phyloP scores from a whole-genome alignment of 2,797 vertebrate species.

The Nannoperca obscura region DNA sequence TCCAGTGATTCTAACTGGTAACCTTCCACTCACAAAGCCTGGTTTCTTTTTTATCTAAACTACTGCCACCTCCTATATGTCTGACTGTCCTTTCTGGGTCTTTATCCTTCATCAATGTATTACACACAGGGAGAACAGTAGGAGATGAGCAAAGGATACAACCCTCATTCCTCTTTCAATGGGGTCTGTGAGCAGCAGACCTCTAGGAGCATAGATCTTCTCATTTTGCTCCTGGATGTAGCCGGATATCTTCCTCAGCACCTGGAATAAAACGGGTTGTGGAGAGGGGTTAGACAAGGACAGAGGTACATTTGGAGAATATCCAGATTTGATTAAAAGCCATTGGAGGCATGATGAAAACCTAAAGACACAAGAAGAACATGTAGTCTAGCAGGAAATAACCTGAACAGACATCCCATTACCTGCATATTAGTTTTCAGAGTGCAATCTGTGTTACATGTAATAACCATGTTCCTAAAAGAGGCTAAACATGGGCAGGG shows the following conservation, averaged over 20 bases:
- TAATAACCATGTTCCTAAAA: constrained; percentile 7
- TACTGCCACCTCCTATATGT: constrained; percentile 6
- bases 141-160: constrained; percentile 89
- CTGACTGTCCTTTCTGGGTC: neutral
- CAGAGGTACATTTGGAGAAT: constrained; percentile 34
- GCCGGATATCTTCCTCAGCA: constrained; percentile 95
- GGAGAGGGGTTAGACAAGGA: constrained; percentile 27
- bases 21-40: constrained; percentile 9
- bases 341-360: constrained; percentile 26
- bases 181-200: constrained; percentile 95
- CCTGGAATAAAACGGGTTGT: constrained; percentile 79
- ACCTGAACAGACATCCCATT: constrained; percentile 33
- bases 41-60: constrained; percentile 5
- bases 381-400: constrained; percentile 12
- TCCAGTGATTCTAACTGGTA: constrained; percentile 24
- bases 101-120: neutral
- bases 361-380: constrained; percentile 16
- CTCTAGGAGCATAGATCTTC: constrained; percentile 95
- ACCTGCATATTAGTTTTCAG: constrained; percentile 25
- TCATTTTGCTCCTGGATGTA: constrained; percentile 99
- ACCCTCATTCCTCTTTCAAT: constrained; percentile 97
- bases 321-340: constrained; percentile 56
- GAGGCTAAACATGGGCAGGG: constrained; percentile 31
- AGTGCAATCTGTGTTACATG: constrained; percentile 10
- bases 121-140: constrained; percentile 20